Evolutionary conservation across 37 sponge, comb jelly and placozoan genomes (phyloP), one percentile per base, ranked within the genome.

Genomic region (Geodia barretti): DNA sequence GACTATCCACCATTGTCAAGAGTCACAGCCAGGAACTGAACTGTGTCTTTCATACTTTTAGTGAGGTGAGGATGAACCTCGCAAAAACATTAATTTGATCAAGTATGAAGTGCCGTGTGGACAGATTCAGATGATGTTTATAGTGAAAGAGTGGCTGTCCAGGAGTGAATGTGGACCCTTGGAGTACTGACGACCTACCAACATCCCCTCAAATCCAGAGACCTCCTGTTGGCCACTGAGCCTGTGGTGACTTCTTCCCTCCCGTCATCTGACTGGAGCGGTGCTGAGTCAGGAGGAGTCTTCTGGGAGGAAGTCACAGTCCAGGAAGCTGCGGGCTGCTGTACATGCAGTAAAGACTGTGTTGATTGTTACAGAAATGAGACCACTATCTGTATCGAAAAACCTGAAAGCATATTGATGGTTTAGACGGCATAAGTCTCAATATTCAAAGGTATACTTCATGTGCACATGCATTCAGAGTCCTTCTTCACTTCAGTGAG

Each of bases 181-280:
- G 68, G 63, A 2, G 72, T 61, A 25, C 72, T 83, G 0, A 62
- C 74, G n/a, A 70, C 92, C 3, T 83, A 85, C 59, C 80, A 86
- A 68, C 61, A 79, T 35, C 84, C 88, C 0, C 23, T 73, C 66
- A 9, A 54, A 1, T 84, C 78, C 0, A 64, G 38, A 23, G 84
- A 83, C 60, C 39, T 79, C 67, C 39, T 62, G 3, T 32, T 69
- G 21, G 62, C 30, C n/a, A 1, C 64, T 60, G 4, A 19, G 7
- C 4, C 7, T 35, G 26, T 31, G 0, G 14, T 43, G 4, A 37
- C 60, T 47, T 14, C 54, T 47, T 47, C 54, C 54, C 7, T 47
- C 11, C 7, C 7, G 54, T 7, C 14, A 14, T 7, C 7, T 17
- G 54, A 47, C 14, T 7, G 14, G 7, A 14, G 14, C 7, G 54